Base-by-base conservation (phyloP, 2,888 invertebrate species). In the Spisula subtruncata region DNA sequence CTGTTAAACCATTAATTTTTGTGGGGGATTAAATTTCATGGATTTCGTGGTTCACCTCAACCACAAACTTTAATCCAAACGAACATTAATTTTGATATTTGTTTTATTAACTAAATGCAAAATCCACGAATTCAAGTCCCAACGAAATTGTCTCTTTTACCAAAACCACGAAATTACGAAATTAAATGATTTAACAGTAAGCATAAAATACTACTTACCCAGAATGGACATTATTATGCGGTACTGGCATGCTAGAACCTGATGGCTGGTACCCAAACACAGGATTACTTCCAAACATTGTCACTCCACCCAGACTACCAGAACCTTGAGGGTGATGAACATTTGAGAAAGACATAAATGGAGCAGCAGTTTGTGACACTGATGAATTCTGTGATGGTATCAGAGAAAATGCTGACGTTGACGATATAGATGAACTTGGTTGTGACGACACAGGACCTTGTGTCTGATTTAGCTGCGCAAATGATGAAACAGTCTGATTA, bases 361-460 rank as follows among this genome's bases (percentile, higher is more conserved):
- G 75, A 16, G 81, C n/a, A 66, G 46, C 48, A 86, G 86, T 48
- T 56, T 81, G 81, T 86, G 60, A n/a, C 18, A 48, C 48, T 66
- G 81, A 29, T 81, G 86, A 25, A 66, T 48, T 56, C 32, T 86
- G 81, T 18, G 86, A 25, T 41, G 54, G 41, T 16, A 80, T 54
- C n/a, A 35, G 10, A 29, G 85, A 81, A 46, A 81, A 86, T 54
- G 84, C 71, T 71, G 88, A 85, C 0, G 85, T 41, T 8, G 85
- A 66, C 10, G 88, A 35, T 35, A 35, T 82, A 32, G 48, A 35
- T 29, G 88, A 81, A 56, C 46, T 56, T 35, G 88, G 48, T 82
- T 88, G 88, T 20, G 60, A 29, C 25, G 79, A 56, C n/a, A 75
- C 29, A 54, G 54, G n/a, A n/a, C 83, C 56, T 29, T 20, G 41